Base-by-base conservation (phyloP, 2,888 invertebrate species). In the Malthinus flaveolus region DNA sequence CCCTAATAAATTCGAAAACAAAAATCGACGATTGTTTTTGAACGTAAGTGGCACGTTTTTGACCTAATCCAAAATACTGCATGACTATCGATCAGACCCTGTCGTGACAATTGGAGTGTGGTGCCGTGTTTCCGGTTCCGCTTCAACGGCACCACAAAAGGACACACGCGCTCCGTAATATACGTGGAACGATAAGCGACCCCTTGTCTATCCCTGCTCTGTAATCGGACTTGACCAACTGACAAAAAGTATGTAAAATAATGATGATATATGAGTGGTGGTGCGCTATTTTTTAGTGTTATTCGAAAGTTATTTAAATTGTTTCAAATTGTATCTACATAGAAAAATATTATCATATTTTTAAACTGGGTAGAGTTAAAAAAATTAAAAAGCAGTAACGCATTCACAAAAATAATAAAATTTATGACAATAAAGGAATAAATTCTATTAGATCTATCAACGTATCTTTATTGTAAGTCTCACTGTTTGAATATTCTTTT, bases 71-170 rank as follows among this genome's bases (percentile, higher is more conserved):
- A 45, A 35, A 23, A 32, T 32, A 45, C 52, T 52, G 52, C 52
- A 45, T 52, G 54, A 35, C 54, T 58, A 58, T 53, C 53, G 58
- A 58, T 58, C 49, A 44, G 44, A 32, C 37, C 36, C 10, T 58
- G 53, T 51, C 53, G 58, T 49, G 52, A 53, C 58, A 58, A 58
- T 53, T 58, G 49, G 49, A 53, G 58, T 58, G 58, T 53, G 58
- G 36, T 57, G 53, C 49, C 49, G 53, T 58, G 58, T 53, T 58
- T 58, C 51, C 47, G 53, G 58, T 58, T 58, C 53, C 53, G 58
- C 53, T 53, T 53, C 53, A 53, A 39, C 49, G 47, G 35, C 45
- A 46, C 58, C 51, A 53, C 58, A 48, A 58, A 52, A 58, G 52
- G 57, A 52, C 57, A 58, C 57, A 53, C 57, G 51, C 57, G 57